Percentiles rank a stretch among this genome's conserved stretches.
Conservation (phyloP, 2,888 invertebrate species). For the Microchrysa polita region DNA sequence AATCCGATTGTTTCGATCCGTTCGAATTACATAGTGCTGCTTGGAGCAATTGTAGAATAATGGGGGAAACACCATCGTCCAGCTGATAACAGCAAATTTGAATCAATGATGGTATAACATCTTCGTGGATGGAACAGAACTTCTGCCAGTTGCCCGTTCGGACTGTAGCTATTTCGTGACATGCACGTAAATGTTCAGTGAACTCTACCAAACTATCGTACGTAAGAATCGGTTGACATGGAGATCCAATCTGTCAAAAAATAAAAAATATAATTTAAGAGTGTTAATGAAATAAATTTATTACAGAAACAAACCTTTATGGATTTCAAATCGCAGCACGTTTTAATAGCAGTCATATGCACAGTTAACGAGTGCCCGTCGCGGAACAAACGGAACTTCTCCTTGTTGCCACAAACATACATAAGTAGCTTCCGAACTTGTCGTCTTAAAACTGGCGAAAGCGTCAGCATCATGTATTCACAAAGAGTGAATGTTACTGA, state of each 20-base stretch:
- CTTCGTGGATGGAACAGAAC: constrained; percentile 79
- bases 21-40: constrained; percentile 80
- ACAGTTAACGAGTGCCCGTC: constrained; percentile 93
- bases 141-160: constrained; percentile 96
- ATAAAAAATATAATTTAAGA: background rate
- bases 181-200: constrained; percentile 94
- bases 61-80: constrained; percentile 91
- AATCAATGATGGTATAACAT: constrained; percentile 82
- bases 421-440: constrained; percentile 92
- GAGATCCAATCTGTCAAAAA: constrained; percentile 52
- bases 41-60: constrained; percentile 88
- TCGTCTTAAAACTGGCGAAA: constrained; percentile 79
- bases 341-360: constrained; percentile 78
- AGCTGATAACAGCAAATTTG: constrained; percentile 81
- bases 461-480: constrained; percentile 90
- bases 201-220: constrained; percentile 94
- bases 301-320: constrained; percentile 58
- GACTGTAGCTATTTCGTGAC: constrained; percentile 89
- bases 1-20: constrained; percentile 49
- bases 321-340: constrained; percentile 60
- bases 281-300: constrained; percentile 10
- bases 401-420: constrained; percentile 93
- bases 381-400: constrained; percentile 91
- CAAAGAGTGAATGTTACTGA: constrained; percentile 75
- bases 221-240: constrained; percentile 68